A percentile compares a stretch with the other conserved stretches of the same genome.
These are phyloP conservation scores for Eidolon helvum DNA, from an alignment of 2,113 vertebrate genomes.

Conservation along the genomic window DNA sequence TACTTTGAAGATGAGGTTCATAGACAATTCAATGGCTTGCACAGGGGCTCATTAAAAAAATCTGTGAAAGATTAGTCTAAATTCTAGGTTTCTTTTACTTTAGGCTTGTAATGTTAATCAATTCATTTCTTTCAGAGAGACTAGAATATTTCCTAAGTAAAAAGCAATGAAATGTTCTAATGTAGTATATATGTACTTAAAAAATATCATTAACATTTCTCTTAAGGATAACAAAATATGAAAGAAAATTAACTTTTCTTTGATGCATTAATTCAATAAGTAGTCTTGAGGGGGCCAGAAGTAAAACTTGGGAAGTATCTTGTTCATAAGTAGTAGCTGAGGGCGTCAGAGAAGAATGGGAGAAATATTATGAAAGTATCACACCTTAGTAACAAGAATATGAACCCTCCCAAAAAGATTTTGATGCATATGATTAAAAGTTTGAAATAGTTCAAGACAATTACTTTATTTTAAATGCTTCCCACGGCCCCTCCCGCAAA, in stretches of 20 bases:
- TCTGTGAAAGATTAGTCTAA: neutral
- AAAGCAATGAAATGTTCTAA: neutral
- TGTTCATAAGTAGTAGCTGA: neutral
- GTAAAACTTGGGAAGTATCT: neutral
- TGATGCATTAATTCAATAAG: neutral
- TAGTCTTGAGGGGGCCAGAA: neutral
- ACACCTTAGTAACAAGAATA: neutral
- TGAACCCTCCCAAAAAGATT: neutral
- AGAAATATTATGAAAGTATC: neutral
- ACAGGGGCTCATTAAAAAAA: neutral
- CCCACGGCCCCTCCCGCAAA: neutral
- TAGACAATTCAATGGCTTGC: neutral
- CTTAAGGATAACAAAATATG: slow-evolving; percentile 3
- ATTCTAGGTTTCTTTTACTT: neutral
- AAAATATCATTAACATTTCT: neutral
- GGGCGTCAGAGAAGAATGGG: neutral
- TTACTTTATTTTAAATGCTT: neutral
- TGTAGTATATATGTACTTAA: neutral
- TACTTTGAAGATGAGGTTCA: neutral
- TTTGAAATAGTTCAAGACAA: neutral
- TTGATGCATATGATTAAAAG: neutral
- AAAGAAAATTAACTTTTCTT: neutral
- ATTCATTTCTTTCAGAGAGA: neutral
- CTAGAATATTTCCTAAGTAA: neutral
- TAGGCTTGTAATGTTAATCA: neutral